Base-by-base conservation (phyloP, 2,888 invertebrate species). In the Andrena bicolor region DNA sequence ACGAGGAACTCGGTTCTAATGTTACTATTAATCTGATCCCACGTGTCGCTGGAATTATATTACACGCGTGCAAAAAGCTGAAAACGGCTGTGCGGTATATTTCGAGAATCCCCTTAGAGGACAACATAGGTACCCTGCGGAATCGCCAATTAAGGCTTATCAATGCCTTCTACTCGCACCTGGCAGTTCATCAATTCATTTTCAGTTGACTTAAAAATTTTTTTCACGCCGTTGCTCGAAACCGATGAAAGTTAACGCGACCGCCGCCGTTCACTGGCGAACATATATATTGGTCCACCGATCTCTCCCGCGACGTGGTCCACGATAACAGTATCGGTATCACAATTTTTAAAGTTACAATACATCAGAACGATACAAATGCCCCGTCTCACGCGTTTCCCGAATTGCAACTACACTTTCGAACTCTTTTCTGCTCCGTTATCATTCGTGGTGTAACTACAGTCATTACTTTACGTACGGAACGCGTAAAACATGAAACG, bases 41-140 rank as follows among this genome's bases (percentile, higher is more conserved):
- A 88, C 88, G 87, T 88, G 88, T 80, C 85, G 76, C 3, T 8
- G 73, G 82, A 80, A 80, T 88, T 82, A 28, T 71, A 76, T 88
- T 88, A 83, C 84, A 76, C 76, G 82, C 69, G 65, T 58, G 70
- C 65, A 64, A 2, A 75, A 70, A 35, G 69, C 23, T 53, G 51
- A 69, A 61, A 69, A 70, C 60, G 56, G 35, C 56, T 35, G 49
- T 80, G 63, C 80, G 35, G 26, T 58, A 41, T 75, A 53, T 69
- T 51, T 28, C 26, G 60, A 23, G 51, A 70, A 68, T 79, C 63
- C 30, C 58, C 48, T 20, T 63, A 4, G 71, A 48, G 48, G 26
- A 48, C 56, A 65, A 64, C 16, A 20, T 41, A 41, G 20, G 53
- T 61, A 71, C 66, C 20, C 13, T 16, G 49, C 10, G 64, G 56